Conservation (phyloP, 2,888 invertebrate genomes). For the Melieria omissa region DNA sequence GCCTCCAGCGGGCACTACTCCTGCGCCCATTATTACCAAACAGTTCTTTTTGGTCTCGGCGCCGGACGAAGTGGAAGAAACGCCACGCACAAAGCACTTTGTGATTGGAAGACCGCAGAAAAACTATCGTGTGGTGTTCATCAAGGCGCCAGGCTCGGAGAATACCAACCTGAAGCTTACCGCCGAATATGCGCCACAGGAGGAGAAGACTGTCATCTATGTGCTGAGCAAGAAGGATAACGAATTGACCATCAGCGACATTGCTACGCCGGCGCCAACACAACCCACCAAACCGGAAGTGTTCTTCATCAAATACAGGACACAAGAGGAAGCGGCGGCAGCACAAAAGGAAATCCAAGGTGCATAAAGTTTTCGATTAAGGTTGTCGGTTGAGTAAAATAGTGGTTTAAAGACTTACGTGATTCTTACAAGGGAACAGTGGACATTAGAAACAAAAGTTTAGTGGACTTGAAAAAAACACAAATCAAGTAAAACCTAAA, state of each 20-base stretch:
- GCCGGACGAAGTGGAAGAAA: constrained; percentile 58
- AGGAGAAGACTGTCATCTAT: constrained; percentile 65
- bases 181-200: constrained; percentile 61
- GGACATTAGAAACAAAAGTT: too few species aligned
- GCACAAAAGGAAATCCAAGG: constrained; percentile 63
- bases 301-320: constrained; percentile 65
- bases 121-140: constrained; percentile 64
- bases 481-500: too few species aligned
- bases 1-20: constrained; percentile 39
- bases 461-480: too few species aligned
- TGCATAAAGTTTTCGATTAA: constrained; percentile 27
- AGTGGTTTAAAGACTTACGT: neutral
- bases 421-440: neutral
- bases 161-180: constrained; percentile 52
- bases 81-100: constrained; percentile 52
- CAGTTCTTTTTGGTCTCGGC: constrained; percentile 62
- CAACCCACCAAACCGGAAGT: constrained; percentile 60
- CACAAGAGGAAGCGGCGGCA: constrained; percentile 60
- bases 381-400: too few species aligned
- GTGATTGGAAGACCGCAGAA: constrained; percentile 58
- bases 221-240: constrained; percentile 61
- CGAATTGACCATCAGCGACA: constrained; percentile 56
- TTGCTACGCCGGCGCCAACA: constrained; percentile 53
- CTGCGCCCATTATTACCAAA: constrained; percentile 57
- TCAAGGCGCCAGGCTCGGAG: constrained; percentile 57